phyloP scores from a whole-genome alignment of 2,888 invertebrate species.

The Eupeodes luniger region DNA sequence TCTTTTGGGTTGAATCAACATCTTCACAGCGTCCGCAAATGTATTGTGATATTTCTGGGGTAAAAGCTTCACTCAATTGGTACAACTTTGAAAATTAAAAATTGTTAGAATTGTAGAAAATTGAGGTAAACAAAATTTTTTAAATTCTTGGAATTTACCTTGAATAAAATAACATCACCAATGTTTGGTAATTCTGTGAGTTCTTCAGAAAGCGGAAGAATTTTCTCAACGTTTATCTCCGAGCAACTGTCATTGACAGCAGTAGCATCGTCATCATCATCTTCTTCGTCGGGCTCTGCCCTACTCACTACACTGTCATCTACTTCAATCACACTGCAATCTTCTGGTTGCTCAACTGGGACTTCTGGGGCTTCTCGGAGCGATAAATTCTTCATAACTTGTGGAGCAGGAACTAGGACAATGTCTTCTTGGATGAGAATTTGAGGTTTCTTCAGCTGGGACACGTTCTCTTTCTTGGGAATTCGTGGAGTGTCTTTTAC shows the following conservation, averaged over 20 bases:
- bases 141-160: constrained; percentile 11
- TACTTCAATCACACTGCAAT: constrained; percentile 53
- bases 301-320: constrained; percentile 39
- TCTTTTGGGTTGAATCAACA: not conserved
- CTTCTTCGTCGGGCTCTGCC: not conserved
- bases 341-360: not conserved
- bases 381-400: not conserved
- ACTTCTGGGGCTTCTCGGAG: not conserved
- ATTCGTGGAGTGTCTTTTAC: not conserved
- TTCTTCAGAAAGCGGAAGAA: constrained; percentile 45
- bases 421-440: constrained; percentile 59
- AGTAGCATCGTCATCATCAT: not conserved
- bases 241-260: not conserved
- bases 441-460: not conserved
- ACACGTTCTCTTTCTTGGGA: no score
- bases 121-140: no score
- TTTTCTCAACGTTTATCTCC: constrained; percentile 14
- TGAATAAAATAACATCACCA: constrained; percentile 60
- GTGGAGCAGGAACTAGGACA: constrained; percentile 24
- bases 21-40: constrained; percentile 57
- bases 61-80: constrained; percentile 7
- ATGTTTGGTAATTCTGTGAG: constrained; percentile 26
- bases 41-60: constrained; percentile 41
- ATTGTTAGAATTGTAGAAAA: no score
- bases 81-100: constrained; percentile 23